phyloP scores from a whole-genome alignment of 2,113 vertebrate genomes.

The Microtus montanus region DNA sequence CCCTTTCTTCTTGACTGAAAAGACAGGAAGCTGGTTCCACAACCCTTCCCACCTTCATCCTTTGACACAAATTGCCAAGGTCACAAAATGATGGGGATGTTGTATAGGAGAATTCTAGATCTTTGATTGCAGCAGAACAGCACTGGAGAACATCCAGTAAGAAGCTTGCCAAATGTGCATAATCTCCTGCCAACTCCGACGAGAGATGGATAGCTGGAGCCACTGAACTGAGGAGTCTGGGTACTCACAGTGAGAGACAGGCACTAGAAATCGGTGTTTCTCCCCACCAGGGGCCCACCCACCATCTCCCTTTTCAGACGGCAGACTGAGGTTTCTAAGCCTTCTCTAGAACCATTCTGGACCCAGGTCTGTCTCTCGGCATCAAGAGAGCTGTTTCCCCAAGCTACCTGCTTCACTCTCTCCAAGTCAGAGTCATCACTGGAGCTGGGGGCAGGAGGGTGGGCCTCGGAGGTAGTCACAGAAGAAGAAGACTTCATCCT shows the following conservation, averaged over 20 bases:
- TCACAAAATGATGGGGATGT: conserved; percentile 11
- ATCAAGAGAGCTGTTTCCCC: background rate
- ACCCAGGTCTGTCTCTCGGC: background rate
- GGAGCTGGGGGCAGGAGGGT: conserved; percentile 59
- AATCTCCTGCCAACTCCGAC: conserved; percentile 9
- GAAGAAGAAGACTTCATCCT: conserved; percentile 87
- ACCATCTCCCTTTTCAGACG: background rate
- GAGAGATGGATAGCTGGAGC: background rate
- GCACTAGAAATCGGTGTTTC: no score
- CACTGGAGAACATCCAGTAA: conserved; percentile 66
- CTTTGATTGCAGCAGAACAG: conserved; percentile 20
- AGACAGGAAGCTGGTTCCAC: background rate
- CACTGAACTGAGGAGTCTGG: background rate
- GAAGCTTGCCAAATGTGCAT: conserved; percentile 21
- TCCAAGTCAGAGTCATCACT: conserved; percentile 90
- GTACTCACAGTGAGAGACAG: background rate
- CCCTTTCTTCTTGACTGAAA: background rate
- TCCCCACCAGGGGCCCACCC: background rate
- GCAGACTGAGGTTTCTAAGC: background rate
- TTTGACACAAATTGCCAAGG: background rate
- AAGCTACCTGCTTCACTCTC: conserved; percentile 91
- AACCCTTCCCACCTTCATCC: background rate
- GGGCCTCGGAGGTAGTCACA: conserved; percentile 80
- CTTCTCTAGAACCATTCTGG: background rate
- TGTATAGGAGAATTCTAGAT: conserved; percentile 40